These are phyloP conservation scores for Pandemis heparana DNA, from an alignment of 2,888 invertebrate genomes.

Conservation along the genomic window DNA sequence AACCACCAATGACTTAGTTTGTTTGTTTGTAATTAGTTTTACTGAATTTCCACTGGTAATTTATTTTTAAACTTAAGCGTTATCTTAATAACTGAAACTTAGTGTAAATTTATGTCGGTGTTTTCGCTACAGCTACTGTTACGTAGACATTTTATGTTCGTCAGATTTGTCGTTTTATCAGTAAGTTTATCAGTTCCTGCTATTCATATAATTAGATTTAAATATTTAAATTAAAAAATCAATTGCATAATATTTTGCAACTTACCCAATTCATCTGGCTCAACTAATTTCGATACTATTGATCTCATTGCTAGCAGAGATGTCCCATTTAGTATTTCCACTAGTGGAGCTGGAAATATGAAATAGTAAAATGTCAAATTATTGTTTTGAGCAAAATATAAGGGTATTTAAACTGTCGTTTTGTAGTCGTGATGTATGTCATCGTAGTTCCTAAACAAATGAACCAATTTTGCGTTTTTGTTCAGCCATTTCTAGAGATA, in stretches of 20 bases:
- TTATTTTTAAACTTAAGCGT: conserved; percentile 19
- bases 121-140: neutral
- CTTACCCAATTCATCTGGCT: conserved; percentile 86
- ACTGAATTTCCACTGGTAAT: conserved; percentile 9
- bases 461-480: too few species aligned
- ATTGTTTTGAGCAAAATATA: too few species aligned
- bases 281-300: conserved; percentile 87
- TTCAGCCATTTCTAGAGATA: too few species aligned
- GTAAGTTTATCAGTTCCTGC: neutral
- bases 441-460: too few species aligned
- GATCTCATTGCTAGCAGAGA: conserved; percentile 88
- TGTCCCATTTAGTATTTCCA: conserved; percentile 87
- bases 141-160: neutral
- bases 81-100: neutral
- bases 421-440: too few species aligned
- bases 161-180: conserved; percentile 3
- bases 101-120: neutral
- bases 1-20: neutral
- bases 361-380: neutral
- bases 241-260: neutral
- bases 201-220: neutral
- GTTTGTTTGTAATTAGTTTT: conserved; percentile 12
- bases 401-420: too few species aligned
- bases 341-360: conserved; percentile 80
- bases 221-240: neutral